phyloP scores from a whole-genome alignment of 2,888 invertebrate species.

The Argyresthia albistria region DNA sequence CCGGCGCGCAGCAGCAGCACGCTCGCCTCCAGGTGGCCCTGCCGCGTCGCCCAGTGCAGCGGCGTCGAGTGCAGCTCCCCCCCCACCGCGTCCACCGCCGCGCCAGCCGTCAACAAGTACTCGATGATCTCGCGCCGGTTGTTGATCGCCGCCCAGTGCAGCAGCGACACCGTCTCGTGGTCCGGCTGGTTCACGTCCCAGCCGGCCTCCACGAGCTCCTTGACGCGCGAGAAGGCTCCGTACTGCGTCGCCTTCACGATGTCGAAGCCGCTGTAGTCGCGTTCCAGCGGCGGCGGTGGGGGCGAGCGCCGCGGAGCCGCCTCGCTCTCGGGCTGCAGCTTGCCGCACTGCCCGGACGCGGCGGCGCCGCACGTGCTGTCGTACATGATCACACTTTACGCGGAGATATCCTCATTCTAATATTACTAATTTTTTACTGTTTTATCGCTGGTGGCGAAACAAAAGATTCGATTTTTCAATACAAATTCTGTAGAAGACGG shows the following conservation, averaged over 20 bases:
- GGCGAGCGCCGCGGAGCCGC: constrained; percentile 75
- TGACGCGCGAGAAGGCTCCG: constrained; percentile 86
- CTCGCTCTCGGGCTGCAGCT: constrained; percentile 74
- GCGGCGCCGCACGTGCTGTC: constrained; percentile 82
- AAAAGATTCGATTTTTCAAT: not conserved
- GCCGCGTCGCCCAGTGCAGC: constrained; percentile 97
- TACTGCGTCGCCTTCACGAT: constrained; percentile 98
- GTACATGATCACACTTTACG: constrained; percentile 63
- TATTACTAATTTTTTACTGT: no score
- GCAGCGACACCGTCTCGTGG: constrained; percentile 93
- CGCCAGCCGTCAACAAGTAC: constrained; percentile 86
- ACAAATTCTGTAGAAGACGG: not conserved
- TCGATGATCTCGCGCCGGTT: constrained; percentile 94
- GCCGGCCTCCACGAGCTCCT: constrained; percentile 92
- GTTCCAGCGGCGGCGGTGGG: constrained; percentile 70
- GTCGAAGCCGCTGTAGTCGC: constrained; percentile 87
- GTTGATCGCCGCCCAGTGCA: constrained; percentile 99
- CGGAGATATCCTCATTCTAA: not conserved
- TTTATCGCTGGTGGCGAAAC: not conserved
- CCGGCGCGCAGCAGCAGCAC: constrained; percentile 85
- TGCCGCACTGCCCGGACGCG: constrained; percentile 76
- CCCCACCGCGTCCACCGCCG: constrained; percentile 91
- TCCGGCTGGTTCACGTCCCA: constrained; percentile 96
- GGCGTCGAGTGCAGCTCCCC: constrained; percentile 97
- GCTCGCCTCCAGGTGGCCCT: constrained; percentile 89